A percentile compares a stretch with the other conserved stretches of the same genome.
Evolutionary conservation across 2,113 vertebrate genomes (phyloP).

Genomic region (Mesitornis unicolor): DNA sequence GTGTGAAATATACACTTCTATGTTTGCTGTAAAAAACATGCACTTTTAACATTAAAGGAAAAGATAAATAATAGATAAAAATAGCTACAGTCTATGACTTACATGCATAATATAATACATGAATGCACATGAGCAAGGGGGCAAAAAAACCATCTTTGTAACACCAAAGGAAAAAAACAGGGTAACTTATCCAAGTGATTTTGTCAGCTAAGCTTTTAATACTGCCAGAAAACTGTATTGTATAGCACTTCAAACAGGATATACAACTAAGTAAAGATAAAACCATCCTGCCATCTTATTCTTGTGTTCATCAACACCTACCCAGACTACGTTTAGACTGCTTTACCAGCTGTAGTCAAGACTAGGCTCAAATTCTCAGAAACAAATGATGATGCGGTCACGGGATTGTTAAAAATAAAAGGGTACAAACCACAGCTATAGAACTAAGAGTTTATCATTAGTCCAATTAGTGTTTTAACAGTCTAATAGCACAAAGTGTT

Average conservation of each 20-base stretch:
- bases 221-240: neutral
- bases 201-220: neutral
- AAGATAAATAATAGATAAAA: slow-evolving; percentile 48
- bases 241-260: neutral
- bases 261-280: neutral
- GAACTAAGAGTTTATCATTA: neutral
- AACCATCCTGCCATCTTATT: neutral
- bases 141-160: neutral
- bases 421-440: neutral
- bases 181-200: neutral
- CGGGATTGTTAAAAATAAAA: neutral
- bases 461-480: neutral
- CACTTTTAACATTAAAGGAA: slow-evolving; percentile 10
- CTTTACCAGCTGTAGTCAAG: neutral
- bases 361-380: neutral
- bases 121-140: neutral
- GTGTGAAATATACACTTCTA: slow-evolving; percentile 46
- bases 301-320: neutral
- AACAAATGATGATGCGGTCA: neutral
- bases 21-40: neutral
- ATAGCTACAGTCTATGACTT: slow-evolving; percentile 3
- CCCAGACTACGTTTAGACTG: neutral
- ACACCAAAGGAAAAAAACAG: neutral
- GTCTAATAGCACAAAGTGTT: neutral
- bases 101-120: slow-evolving; percentile 1